These are phyloP conservation scores for Drosophila nigrodunni DNA, from an alignment of 1,140 invertebrate species.

Conservation along the genomic window DNA sequence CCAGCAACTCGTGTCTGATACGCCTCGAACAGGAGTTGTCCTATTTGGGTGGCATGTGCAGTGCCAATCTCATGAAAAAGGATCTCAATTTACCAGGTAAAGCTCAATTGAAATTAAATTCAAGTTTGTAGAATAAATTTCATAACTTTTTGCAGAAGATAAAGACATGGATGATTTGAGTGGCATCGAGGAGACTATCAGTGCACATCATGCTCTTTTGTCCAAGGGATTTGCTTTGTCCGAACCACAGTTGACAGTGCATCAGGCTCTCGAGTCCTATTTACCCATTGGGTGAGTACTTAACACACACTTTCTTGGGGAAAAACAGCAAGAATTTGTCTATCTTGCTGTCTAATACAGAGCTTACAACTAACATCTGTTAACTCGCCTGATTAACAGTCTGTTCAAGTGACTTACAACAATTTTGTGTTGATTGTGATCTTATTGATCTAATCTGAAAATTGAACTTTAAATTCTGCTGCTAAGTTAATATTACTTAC, in stretches of 20 bases:
- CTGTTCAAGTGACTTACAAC: too few species aligned
- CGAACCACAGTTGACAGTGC: constrained; percentile 91
- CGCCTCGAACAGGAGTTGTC: constrained; percentile 95
- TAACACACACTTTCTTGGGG: not conserved
- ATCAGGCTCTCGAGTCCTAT: constrained; percentile 95
- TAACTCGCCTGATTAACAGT: too few species aligned
- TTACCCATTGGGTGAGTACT: constrained; percentile 92
- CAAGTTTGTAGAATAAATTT: not conserved
- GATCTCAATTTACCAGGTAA: constrained; percentile 91
- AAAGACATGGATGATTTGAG: constrained; percentile 91
- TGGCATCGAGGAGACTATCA: constrained; percentile 90
- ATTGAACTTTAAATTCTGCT: too few species aligned
- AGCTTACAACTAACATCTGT: too few species aligned
- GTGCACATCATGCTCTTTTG: constrained; percentile 90
- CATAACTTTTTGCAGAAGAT: constrained; percentile 85
- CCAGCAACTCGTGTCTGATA: constrained; percentile 86
- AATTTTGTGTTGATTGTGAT: too few species aligned
- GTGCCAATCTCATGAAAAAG: constrained; percentile 94
- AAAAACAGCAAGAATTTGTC: not conserved
- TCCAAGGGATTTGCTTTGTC: constrained; percentile 96
- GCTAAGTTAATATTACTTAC: too few species aligned
- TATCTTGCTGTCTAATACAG: too few species aligned
- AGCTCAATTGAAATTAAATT: constrained; percentile 29
- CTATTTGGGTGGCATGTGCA: constrained; percentile 96
- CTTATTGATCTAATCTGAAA: too few species aligned